Base-by-base conservation (phyloP, 92 coral and sea anemone genomes). In the Porites cylindrica region DNA sequence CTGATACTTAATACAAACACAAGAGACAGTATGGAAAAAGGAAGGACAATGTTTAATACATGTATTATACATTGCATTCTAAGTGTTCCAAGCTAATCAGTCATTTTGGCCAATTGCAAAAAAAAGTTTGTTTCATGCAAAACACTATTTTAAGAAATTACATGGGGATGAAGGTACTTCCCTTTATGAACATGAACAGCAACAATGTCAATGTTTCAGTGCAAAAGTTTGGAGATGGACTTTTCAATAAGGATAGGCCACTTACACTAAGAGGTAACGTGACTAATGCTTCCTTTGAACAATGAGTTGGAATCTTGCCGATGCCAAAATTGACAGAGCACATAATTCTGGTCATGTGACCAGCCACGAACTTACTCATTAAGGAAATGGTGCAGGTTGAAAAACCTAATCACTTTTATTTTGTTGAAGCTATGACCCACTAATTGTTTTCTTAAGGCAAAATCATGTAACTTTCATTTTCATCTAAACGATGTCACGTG, bases 151-250 rank as follows among this genome's bases (percentile, higher is more conserved):
- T 51, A 21, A 43, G 51, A 59, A 77, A 60, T 77, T 11, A 59
- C 70, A 77, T 77, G 69, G 70, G 81, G 58, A 59, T 77, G 69
- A 59, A 60, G 81, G 70, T 77, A 60, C 70, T 60, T 38, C 81
- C 70, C 65, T 77, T 59, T 21, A 60, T 61, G 70, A 77, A 77
- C 81, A 77, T 58, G 52, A 62, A 77, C 81, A 77, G 66, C 21
- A 21, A 60, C 80, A 58, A 76, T 32, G 24, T 60, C 29, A 23
- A 10, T 4, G 6, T 4, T 67, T 17, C 72, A 67, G 72, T 67
- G 72, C 50, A 67, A 67, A 67, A 67, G 50, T 67, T 10, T 67
- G 50, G 72, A 67, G 59, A 53, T 53, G 59, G 59, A 53, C 80
- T 76, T 6, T 53, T 76, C 67, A 76, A 58, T 76, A 43, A 75